Evolutionary conservation across 2,888 invertebrate species (phyloP).

Genomic region (Linnaemya tessellans): DNA sequence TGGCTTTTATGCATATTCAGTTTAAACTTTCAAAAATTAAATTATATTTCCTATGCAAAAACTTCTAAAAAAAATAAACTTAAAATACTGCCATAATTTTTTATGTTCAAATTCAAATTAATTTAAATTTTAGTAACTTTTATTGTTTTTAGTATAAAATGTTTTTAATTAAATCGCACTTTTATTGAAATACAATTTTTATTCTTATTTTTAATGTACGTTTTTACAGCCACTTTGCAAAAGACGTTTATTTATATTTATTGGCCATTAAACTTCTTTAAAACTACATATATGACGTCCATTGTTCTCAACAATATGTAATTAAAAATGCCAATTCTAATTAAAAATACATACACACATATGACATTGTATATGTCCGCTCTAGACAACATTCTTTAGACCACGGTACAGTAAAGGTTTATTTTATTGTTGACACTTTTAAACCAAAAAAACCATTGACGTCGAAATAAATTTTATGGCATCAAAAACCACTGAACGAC

Average conservation of each 20-base stretch:
- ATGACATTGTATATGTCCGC: not conserved
- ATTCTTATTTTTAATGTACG: not conserved
- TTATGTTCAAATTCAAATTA: conserved; percentile 14
- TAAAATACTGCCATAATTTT: not conserved
- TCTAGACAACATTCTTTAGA: not conserved
- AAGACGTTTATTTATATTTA: not conserved
- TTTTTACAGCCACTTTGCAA: conserved; percentile 12
- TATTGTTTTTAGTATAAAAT: not conserved
- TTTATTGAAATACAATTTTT: not conserved
- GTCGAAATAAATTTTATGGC: too few relatives aligned
- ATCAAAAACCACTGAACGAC: too few relatives aligned
- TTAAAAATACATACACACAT: not conserved
- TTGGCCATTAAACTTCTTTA: not conserved
- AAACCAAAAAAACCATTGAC: too few relatives aligned
- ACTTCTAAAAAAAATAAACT: too few relatives aligned
- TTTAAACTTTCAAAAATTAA: not conserved
- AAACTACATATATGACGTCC: not conserved
- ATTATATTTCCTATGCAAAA: too few relatives aligned
- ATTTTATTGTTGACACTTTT: not conserved
- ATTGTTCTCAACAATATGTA: not conserved
- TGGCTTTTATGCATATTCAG: not conserved
- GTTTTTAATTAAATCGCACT: not conserved
- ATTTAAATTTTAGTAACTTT: conserved; percentile 10
- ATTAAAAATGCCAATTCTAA: not conserved
- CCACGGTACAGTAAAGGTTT: not conserved